Evolutionary conservation across 1,140 invertebrate species (phyloP).

Genomic region (Drosophila bocki): DNA sequence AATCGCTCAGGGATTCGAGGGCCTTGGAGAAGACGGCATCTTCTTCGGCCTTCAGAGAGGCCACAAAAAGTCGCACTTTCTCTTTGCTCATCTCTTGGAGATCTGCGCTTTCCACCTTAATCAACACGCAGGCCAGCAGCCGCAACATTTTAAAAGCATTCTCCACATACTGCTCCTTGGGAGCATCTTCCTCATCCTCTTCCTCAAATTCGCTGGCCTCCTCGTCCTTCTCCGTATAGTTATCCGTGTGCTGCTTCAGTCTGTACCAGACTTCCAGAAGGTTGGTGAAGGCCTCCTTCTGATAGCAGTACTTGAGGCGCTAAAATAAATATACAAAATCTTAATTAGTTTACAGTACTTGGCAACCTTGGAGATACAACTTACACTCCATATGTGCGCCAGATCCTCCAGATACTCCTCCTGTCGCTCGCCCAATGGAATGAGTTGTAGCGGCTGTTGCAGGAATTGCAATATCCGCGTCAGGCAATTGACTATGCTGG

Average conservation of each 20-base stretch:
- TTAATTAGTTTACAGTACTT: background rate
- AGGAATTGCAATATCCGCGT: slow-evolving; percentile 62
- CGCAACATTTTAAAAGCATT: slow-evolving; percentile 65
- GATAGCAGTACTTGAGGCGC: slow-evolving; percentile 67
- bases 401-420: slow-evolving; percentile 78
- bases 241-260: slow-evolving; percentile 55
- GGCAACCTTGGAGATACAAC: background rate
- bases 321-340: background rate
- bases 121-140: slow-evolving; percentile 52
- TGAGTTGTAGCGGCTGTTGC: slow-evolving; percentile 62
- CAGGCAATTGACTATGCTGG: slow-evolving; percentile 65
- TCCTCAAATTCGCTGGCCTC: slow-evolving; percentile 64
- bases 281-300: slow-evolving; percentile 54
- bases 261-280: slow-evolving; percentile 48
- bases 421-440: slow-evolving; percentile 65
- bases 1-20: slow-evolving; percentile 44
- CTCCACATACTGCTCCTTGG: slow-evolving; percentile 64
- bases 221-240: slow-evolving; percentile 55
- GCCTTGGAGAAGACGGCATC: slow-evolving; percentile 64
- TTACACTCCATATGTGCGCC: slow-evolving; percentile 75
- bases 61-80: slow-evolving; percentile 45
- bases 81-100: slow-evolving; percentile 44
- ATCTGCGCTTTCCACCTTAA: slow-evolving; percentile 47
- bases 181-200: slow-evolving; percentile 69
- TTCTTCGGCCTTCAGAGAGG: slow-evolving; percentile 45